A percentile compares a stretch with the other conserved stretches of the same genome.
These are phyloP conservation scores for Parnassius smintheus DNA, from an alignment of 2,888 invertebrate genomes.

Conservation along the genomic window DNA sequence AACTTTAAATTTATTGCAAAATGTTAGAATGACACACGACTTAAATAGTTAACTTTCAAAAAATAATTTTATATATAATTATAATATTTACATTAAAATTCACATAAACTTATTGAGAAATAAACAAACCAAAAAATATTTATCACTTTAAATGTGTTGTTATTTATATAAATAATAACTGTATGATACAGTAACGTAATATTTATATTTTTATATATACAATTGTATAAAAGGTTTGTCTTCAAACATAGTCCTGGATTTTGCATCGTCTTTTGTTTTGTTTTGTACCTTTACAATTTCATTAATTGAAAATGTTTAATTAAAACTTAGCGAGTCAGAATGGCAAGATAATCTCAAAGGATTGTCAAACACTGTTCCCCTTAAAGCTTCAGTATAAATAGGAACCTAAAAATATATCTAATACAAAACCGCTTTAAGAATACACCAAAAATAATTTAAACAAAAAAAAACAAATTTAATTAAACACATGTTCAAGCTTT, in stretches of 20 bases:
- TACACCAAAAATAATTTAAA: too few species aligned
- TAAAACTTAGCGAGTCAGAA: not conserved
- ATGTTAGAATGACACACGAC: too few species aligned
- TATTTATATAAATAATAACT: conserved; percentile 20
- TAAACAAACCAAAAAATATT: conserved; percentile 3
- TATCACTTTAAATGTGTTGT: not conserved
- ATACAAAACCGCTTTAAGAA: not conserved
- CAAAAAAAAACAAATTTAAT: too few species aligned
- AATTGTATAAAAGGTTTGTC: not conserved
- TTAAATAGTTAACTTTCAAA: too few species aligned
- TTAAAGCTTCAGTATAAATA: conserved; percentile 17
- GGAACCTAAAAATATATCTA: conserved; percentile 6
- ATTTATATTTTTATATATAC: conserved; percentile 3
- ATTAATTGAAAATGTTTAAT: too few species aligned
- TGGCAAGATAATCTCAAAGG: conserved; percentile 5
- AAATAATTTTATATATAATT: too few species aligned
- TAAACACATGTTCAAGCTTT: too few species aligned
- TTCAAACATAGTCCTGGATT: not conserved
- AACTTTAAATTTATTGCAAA: not conserved
- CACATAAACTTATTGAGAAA: not conserved
- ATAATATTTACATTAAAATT: conserved; percentile 15
- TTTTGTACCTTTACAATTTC: too few species aligned
- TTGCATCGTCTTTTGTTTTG: not conserved
- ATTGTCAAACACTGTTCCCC: conserved; percentile 1
- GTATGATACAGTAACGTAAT: conserved; percentile 18